phyloP scores from a whole-genome alignment of 1,140 invertebrate species.

The Drosophila willistoni region DNA sequence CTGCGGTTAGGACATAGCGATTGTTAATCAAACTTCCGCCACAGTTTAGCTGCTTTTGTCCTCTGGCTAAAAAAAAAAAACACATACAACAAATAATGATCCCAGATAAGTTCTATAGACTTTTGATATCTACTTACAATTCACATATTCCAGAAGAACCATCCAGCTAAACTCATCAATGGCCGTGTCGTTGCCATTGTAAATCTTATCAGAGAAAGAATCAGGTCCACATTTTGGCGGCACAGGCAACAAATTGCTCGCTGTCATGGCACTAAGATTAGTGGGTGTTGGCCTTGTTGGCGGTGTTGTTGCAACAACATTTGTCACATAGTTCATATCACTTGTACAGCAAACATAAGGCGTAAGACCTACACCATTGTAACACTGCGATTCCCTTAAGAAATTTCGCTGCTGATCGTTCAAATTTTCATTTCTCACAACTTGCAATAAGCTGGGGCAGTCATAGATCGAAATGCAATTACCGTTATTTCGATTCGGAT shows the following conservation, averaged over 20 bases:
- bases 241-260: conserved; percentile 49
- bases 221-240: conserved; percentile 63
- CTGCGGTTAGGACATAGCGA: conserved; percentile 89
- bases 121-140: conserved; percentile 47
- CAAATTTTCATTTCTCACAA: conserved; percentile 39
- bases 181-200: conserved; percentile 81
- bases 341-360: conserved; percentile 71
- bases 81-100: no score
- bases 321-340: conserved; percentile 41
- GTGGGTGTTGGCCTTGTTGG: conserved; percentile 19
- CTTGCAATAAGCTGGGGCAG: conserved; percentile 52
- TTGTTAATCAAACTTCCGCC: conserved; percentile 86
- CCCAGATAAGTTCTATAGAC: no score
- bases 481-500: conserved; percentile 66
- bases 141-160: conserved; percentile 85
- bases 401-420: conserved; percentile 48
- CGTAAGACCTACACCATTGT: conserved; percentile 51
- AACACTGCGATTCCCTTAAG: conserved; percentile 59
- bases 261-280: conserved; percentile 11
- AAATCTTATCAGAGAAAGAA: conserved; percentile 62
- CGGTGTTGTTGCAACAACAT: background rate
- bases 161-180: conserved; percentile 86
- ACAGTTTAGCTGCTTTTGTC: conserved; percentile 83
- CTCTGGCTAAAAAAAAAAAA: background rate
- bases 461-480: conserved; percentile 72